Evolutionary conservation across 2,113 vertebrate species (phyloP), one percentile per base, ranked within the genome.

Genomic region (Machaerirhynchus nigripectus): DNA sequence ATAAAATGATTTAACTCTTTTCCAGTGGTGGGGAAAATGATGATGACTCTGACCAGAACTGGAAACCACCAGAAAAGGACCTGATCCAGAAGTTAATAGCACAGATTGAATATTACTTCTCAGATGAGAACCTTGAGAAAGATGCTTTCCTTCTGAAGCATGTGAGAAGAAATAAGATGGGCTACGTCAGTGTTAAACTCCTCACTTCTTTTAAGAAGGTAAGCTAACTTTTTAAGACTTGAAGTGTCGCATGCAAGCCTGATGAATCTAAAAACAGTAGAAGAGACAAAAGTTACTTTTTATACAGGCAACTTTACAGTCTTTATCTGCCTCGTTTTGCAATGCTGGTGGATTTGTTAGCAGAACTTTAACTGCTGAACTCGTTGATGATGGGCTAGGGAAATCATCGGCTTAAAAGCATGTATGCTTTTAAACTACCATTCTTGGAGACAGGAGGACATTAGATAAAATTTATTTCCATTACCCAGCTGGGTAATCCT

Each of bases 191-290:
- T 24, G 98, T 99, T 95, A 99, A 99, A 96, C 97, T 99, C 49
- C 99, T 99, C 94, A 99, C 99, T 7, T 99, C 99, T 13, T 99
- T 99, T 97, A 99, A 99, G 97, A 99, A 99, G 99, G 99, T 99
- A 98, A 93, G 95, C 10, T 64, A 24, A 33, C 26, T 3, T 79
- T 46, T 50, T 56, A 86, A 52, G 55, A 46, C 26, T 50, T 91
- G 5, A 79, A 71, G 30, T 33, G 35, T 30, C 23, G 79, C 68
- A 33, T 49, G 24, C 37, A 95, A 86, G 55, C 24, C 39, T 84
- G 39, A 70, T 63, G 13, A 77, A 75, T 60, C 49, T 71, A 37
- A 77, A 89, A 68, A 24, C 33, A 55, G 17, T 15, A 75, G n/a
- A 46, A 73, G 53, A 73, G 26, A 84, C 53, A 23, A 71, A 89